Conservation (phyloP, 2,888 invertebrate genomes). For the Drosophila setosimentum region DNA sequence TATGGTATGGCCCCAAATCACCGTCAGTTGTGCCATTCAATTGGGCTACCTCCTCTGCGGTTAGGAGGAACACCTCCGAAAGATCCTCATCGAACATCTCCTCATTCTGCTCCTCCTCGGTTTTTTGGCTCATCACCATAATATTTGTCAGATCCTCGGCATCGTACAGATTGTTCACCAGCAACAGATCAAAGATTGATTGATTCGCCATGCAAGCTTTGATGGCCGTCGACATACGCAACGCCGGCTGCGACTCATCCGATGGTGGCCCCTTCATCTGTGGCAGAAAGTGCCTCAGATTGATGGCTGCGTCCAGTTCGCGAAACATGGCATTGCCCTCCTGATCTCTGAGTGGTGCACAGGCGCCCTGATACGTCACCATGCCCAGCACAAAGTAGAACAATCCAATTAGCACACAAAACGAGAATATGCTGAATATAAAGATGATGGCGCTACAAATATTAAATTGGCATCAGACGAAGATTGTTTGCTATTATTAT, state of each 20-base stretch:
- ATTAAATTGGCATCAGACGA: not conserved
- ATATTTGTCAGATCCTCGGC: slow-evolving; percentile 12
- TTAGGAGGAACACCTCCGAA: slow-evolving; percentile 7
- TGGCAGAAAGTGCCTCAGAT: slow-evolving; percentile 23
- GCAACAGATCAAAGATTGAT: slow-evolving; percentile 48
- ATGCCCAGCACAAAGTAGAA: slow-evolving; percentile 90
- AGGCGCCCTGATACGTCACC: slow-evolving; percentile 89
- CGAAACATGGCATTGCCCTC: slow-evolving; percentile 39
- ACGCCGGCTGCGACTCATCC: not conserved
- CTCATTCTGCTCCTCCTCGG: not conserved
- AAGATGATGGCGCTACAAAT: slow-evolving; percentile 89
- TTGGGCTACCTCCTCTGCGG: not conserved
- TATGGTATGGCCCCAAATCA: slow-evolving; percentile 35
- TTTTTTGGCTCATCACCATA: slow-evolving; percentile 1
- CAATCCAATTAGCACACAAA: slow-evolving; percentile 88
- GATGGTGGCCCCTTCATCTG: accelerated
- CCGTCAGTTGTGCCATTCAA: not conserved
- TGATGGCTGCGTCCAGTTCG: slow-evolving; percentile 31
- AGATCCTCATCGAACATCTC: slow-evolving; percentile 34
- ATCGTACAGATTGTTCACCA: slow-evolving; percentile 11
- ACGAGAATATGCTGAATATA: slow-evolving; percentile 90
- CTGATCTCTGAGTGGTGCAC: slow-evolving; percentile 88
- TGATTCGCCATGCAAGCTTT: slow-evolving; percentile 39
- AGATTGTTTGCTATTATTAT: not conserved
- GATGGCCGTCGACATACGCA: slow-evolving; percentile 46